Conservation (phyloP, 2,888 invertebrate species). For the Lysandra bellargus region DNA sequence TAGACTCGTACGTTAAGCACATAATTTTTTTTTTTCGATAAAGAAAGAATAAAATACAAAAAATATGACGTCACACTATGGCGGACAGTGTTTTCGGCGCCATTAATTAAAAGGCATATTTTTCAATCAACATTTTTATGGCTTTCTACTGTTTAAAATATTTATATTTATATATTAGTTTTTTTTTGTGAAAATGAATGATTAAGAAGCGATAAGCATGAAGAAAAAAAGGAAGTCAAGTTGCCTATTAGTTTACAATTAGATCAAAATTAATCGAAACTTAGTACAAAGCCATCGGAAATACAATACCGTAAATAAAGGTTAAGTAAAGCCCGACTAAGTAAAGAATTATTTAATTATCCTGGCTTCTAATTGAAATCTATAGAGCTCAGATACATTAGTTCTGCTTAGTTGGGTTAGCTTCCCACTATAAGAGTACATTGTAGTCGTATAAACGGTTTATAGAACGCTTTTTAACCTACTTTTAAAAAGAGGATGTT, state of each 20-base stretch:
- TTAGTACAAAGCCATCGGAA: neutral
- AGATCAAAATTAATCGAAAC: neutral
- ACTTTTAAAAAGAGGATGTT: neutral
- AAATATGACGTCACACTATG: no score
- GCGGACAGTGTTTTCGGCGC: no score
- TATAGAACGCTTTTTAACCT: neutral
- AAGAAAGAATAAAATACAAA: no score
- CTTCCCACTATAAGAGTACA: neutral
- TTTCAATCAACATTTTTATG: no score
- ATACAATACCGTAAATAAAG: constrained; percentile 14
- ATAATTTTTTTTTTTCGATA: no score
- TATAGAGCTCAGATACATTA: constrained; percentile 16
- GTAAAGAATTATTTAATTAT: constrained; percentile 26
- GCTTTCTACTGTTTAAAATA: no score
- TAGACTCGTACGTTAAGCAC: no score
- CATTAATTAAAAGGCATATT: no score
- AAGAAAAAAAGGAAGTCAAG: no score
- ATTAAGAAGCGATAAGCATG: no score
- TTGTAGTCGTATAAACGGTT: neutral
- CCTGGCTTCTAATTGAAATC: constrained; percentile 10
- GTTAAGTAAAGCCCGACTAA: constrained; percentile 7
- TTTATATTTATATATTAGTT: no score
- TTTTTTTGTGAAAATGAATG: no score
- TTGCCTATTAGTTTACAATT: neutral
- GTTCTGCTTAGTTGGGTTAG: constrained; percentile 5